Base-by-base conservation (phyloP, 2,797 vertebrate species). In the Gallinago nigripennis region DNA sequence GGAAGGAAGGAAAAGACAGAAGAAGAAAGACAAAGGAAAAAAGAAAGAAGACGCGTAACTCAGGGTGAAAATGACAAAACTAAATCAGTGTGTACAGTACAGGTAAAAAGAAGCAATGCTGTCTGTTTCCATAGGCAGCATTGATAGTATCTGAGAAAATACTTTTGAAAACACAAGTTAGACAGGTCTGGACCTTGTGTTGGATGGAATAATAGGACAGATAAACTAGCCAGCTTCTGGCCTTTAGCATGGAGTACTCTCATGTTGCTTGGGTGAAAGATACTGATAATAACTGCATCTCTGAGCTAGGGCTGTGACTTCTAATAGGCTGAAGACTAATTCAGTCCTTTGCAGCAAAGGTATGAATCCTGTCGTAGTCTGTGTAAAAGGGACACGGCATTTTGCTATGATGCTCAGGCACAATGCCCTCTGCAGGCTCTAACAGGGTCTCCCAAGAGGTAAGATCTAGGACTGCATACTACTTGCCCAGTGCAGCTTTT, bases 1-100 rank as follows among this genome's bases (percentile, higher is more conserved):
- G 8, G 16, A 14, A 25, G 9, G 18, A n/a, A 30, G 14, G 11
- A 6, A 53, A 27, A 21, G 5, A 15, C 48, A 9, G 5, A 2
- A 7, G 9, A 24, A 43, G 39, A 12, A 69, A 43, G 25, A 15
- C 15, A 11, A 39, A 39, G 30, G 12, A 21, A 58, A 17, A 39
- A 41, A n/a, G 50, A 54, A 82, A 30, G 54, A 85, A 73, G 70
- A 79, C 48, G 20, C 69, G 39, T 60, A 95, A 73, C 16, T 94
- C 65, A 58, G 30, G 63, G 64, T 94, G 84, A 96, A 96, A 96
- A 72, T 46, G 70, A 39, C 78, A 94, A 90, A 86, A 73, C 35
- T 88, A 84, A 83, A 89, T 31, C 72, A 66, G 64, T 77, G 54
- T 88, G 39, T 46, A 31, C 18, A 82, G 63, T 33, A 30, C 4